phyloP scores from a whole-genome alignment of 92 coral and sea anemone species.

The Zoanthus gigantus region DNA sequence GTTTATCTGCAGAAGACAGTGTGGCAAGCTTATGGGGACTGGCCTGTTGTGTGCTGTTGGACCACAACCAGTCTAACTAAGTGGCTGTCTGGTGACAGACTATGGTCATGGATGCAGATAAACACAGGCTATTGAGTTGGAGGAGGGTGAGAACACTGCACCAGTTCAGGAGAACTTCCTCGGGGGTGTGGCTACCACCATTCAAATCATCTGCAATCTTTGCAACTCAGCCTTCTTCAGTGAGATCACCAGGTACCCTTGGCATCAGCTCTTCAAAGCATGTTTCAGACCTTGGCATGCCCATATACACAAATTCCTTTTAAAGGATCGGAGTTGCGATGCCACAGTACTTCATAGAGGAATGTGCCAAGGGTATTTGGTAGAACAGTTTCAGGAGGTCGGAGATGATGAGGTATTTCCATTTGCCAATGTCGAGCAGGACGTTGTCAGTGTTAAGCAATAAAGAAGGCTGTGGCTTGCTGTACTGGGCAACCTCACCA shows the following conservation, averaged over 20 bases:
- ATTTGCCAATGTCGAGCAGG: constrained; percentile 31
- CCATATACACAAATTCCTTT: constrained; percentile 47
- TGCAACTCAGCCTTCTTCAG: constrained; percentile 48
- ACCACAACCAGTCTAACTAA: constrained; percentile 71
- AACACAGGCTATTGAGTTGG: constrained; percentile 13
- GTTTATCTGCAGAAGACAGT: constrained; percentile 64
- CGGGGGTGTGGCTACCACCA: constrained; percentile 35
- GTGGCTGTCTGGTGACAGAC: constrained; percentile 52
- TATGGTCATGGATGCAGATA: constrained; percentile 53
- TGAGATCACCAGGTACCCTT: constrained; percentile 50
- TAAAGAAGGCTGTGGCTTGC: constrained; percentile 45
- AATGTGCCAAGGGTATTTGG: constrained; percentile 57
- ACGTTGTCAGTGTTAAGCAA: constrained; percentile 57
- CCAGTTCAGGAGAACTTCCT: constrained; percentile 47
- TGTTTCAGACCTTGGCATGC: constrained; percentile 62
- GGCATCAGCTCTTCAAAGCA: constrained; percentile 60
- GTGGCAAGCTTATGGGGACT: constrained; percentile 66
- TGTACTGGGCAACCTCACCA: constrained; percentile 62
- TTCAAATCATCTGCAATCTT: constrained; percentile 45
- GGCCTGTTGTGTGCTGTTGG: constrained; percentile 60
- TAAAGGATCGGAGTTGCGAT: constrained; percentile 38
- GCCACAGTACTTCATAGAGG: constrained; percentile 44
- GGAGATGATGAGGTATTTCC: constrained; percentile 45
- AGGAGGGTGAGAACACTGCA: constrained; percentile 45
- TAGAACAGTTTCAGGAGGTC: constrained; percentile 62